Conservation (phyloP, 2,113 vertebrate species). For the Limanda limanda region DNA sequence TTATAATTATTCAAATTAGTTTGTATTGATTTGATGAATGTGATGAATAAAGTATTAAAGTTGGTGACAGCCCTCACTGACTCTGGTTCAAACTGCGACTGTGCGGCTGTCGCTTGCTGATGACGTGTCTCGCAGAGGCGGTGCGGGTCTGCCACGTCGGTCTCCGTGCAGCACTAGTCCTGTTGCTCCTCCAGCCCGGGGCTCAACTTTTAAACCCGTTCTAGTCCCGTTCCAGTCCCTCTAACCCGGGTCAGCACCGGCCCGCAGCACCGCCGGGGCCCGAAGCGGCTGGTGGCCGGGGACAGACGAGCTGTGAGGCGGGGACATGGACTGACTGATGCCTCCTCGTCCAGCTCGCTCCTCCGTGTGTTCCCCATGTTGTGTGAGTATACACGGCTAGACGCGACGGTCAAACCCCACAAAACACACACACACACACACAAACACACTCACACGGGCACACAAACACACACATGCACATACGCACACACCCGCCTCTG, state of each 20-base stretch:
- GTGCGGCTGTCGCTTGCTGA: slow-evolving; percentile 71
- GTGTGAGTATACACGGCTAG: slow-evolving; percentile 71
- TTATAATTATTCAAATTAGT: too few relatives aligned
- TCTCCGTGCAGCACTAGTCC: slow-evolving; percentile 73
- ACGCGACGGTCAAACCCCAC: neutral
- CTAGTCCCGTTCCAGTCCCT: too few relatives aligned
- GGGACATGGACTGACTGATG: slow-evolving; percentile 82
- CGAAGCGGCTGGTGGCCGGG: slow-evolving; percentile 18
- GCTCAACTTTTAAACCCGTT: slow-evolving; percentile 62
- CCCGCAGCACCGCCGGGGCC: neutral
- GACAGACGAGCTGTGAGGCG: slow-evolving; percentile 50
- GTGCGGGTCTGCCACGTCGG: slow-evolving; percentile 85
- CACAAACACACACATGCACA: neutral
- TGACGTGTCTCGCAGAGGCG: slow-evolving; percentile 73
- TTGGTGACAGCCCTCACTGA: neutral
- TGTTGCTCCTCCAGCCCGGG: slow-evolving; percentile 63
- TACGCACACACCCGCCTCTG: neutral
- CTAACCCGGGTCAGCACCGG: neutral
- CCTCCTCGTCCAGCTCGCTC: slow-evolving; percentile 75
- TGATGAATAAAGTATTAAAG: neutral
- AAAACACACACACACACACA: neutral
- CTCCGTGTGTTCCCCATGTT: slow-evolving; percentile 72
- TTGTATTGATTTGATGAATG: neutral
- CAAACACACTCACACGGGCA: neutral
- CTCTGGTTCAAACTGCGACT: slow-evolving; percentile 52